These are phyloP conservation scores for Gallinago stenura DNA, from an alignment of 2,797 vertebrate species.

Conservation along the genomic window DNA sequence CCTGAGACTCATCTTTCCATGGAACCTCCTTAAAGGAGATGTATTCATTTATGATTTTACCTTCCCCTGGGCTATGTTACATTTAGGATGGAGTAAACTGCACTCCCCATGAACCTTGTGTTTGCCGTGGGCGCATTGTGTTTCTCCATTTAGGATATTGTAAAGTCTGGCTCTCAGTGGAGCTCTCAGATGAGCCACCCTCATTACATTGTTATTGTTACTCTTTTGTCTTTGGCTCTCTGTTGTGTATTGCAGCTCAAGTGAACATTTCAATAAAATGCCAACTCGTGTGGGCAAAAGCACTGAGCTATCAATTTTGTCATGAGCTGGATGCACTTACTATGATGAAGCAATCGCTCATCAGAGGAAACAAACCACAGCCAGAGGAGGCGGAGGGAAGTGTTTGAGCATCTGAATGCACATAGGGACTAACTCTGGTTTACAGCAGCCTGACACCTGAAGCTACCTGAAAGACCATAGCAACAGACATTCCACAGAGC, in stretches of 20 bases:
- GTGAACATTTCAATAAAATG: constrained; percentile 9
- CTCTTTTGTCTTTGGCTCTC: not conserved
- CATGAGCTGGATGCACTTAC: not conserved
- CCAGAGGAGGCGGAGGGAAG: not conserved
- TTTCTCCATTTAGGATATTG: not conserved
- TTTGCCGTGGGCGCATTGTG: not conserved
- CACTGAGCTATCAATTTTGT: not conserved
- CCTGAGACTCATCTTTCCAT: not conserved
- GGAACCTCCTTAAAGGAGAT: not conserved
- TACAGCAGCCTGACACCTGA: not conserved
- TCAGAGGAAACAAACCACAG: not conserved
- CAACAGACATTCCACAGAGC: not conserved
- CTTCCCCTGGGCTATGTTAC: not conserved
- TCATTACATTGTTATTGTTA: not conserved
- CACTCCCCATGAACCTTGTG: not conserved
- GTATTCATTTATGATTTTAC: not conserved
- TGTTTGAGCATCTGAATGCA: not conserved
- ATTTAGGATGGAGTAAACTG: not conserved
- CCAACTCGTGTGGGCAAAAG: not conserved
- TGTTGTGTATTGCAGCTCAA: not conserved
- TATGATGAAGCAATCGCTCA: not conserved
- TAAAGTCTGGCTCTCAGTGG: not conserved
- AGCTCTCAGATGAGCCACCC: not conserved
- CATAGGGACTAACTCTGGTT: not conserved
- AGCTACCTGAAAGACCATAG: not conserved